A percentile compares a stretch with the other conserved stretches of the same genome.
Conservation (phyloP, 1,140 invertebrate species). For the Cotesia typhae region DNA sequence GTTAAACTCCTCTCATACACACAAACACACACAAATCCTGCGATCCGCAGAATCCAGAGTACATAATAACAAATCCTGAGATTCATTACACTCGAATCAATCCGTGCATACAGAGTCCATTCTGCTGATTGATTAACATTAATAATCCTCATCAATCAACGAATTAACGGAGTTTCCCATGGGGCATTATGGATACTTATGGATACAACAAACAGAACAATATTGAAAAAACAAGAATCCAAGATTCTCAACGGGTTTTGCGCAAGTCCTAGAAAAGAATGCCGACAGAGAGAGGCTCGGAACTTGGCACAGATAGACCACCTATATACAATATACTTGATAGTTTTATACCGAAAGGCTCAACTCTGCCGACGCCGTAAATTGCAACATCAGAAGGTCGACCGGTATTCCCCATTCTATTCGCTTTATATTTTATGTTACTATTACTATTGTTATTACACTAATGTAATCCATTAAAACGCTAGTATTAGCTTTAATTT, state of each 20-base stretch:
- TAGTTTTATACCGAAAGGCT: conserved; percentile 44
- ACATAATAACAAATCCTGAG: too few species aligned
- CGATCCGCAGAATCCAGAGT: too few species aligned
- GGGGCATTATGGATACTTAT: neutral
- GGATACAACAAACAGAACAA: too few species aligned
- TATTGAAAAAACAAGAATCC: conserved; percentile 2
- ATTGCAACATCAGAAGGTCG: conserved; percentile 65
- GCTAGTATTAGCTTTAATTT: neutral
- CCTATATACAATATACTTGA: too few species aligned
- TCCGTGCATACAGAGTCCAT: too few species aligned
- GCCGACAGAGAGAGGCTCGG: conserved; percentile 16
- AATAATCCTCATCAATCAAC: conserved; percentile 1
- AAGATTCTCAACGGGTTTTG: conserved; percentile 39
- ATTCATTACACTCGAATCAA: too few species aligned
- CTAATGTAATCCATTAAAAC: neutral
- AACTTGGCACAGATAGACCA: neutral
- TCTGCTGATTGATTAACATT: conserved; percentile 31
- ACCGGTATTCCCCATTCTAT: conserved; percentile 52
- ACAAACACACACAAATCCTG: too few species aligned
- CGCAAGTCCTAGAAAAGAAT: conserved; percentile 26
- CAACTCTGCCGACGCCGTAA: conserved; percentile 34
- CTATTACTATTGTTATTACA: too few species aligned
- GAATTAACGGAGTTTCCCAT: conserved; percentile 44
- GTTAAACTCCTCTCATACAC: too few species aligned
- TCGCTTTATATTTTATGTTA: neutral